Conservation (phyloP, 2,113 vertebrate genomes). For the Triplophysa siluroides region DNA sequence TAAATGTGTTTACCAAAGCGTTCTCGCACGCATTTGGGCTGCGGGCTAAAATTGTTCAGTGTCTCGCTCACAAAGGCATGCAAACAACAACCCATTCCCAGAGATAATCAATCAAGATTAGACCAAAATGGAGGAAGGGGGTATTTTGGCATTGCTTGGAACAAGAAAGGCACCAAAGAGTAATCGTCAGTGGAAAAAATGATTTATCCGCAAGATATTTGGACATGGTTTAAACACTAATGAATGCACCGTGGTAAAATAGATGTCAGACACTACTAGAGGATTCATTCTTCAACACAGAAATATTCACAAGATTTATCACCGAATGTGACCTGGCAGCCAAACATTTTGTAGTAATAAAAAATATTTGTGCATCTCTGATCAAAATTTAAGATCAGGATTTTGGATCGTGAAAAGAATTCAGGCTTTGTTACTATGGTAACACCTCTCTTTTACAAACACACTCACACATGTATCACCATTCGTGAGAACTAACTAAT, state of each 20-base stretch:
- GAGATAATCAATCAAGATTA: conserved; percentile 47
- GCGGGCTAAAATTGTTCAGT: conserved; percentile 17
- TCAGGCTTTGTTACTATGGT: neutral
- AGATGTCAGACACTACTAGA: neutral
- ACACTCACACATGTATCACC: conserved; percentile 30
- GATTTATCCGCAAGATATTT: conserved; percentile 9
- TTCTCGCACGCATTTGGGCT: conserved; percentile 13
- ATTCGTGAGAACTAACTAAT: conserved; percentile 62
- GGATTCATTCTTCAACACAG: neutral
- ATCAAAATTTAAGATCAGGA: neutral
- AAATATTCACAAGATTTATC: neutral
- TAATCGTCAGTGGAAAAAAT: conserved; percentile 37
- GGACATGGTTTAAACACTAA: conserved; percentile 12
- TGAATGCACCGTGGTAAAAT: neutral
- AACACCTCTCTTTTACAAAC: neutral
- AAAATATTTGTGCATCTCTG: neutral
- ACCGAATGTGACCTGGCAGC: neutral
- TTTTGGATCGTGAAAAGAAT: neutral
- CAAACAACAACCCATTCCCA: conserved; percentile 29
- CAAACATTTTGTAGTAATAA: neutral
- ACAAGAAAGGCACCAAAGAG: neutral
- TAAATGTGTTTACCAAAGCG: neutral
- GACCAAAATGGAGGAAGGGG: conserved; percentile 39
- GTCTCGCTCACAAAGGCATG: conserved; percentile 37
- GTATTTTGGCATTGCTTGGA: conserved; percentile 39